Base-by-base conservation (phyloP, 2,797 vertebrate genomes). In the Xenops minutus region DNA sequence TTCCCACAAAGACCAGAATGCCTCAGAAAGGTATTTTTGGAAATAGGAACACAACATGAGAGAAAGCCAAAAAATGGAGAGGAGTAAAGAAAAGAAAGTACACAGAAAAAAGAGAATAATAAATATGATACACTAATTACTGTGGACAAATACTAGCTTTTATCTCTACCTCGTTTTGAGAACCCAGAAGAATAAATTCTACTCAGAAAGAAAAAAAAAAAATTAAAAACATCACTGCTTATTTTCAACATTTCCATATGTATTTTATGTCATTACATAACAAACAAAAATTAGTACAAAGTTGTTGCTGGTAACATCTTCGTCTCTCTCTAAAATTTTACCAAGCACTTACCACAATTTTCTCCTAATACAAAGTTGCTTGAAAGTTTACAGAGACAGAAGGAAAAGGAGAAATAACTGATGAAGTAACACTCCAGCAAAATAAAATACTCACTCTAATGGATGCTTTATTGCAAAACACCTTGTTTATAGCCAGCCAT, bases 401-500 rank as follows among this genome's bases (percentile, higher is more conserved):
- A 51, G 0, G 1, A 14, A 34, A 72, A 51, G 48, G 32, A 76
- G 37, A 86, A 88, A 85, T 7, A 62, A 34, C 30, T 66, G 34
- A 9, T 56, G 79, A 89, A 95, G 30, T 87, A 69, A 46, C 32
- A 51, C 52, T 44, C 22, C 4, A 13, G 54, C 11, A 69, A 36
- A 92, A 71, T 43, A 85, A 91, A 89, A 54, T 58, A 91, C 98
- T 98, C 95, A 99, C 99, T 98, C 99, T 98, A 97, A 99, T 99
- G 49, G 99, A 98, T 22, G 99, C 99, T 97, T 99, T 99, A 98
- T 99, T 99, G 97, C 99, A 99, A 96, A 98, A 99, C 81, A 99
- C 99, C 15, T 98, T 99, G 97, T 98, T 99, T 98, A 99, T 99
- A 92, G 99, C 99, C 89, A 99, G 98, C 99, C 99, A 99, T 14